phyloP scores from a whole-genome alignment of 1,140 invertebrate genomes.

The Lerema accius region DNA sequence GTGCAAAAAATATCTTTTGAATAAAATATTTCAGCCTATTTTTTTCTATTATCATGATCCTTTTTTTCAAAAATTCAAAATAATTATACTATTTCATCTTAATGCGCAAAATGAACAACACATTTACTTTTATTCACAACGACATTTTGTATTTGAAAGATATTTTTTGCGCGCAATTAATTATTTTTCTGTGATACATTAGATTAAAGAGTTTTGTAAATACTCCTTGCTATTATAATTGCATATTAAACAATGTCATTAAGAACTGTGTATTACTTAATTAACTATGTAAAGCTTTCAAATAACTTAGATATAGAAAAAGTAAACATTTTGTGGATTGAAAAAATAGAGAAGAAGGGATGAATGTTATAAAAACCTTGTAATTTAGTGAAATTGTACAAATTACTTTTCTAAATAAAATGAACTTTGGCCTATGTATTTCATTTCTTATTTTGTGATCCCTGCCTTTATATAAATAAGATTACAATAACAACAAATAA shows the following conservation, averaged over 20 bases:
- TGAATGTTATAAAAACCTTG: conserved; percentile 53
- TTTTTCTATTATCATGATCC: neutral
- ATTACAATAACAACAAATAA: no score
- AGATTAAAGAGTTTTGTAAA: conserved; percentile 76
- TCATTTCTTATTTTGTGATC: conserved; percentile 34
- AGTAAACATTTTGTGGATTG: conserved; percentile 58
- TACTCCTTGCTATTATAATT: conserved; percentile 52
- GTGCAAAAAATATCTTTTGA: conserved; percentile 35
- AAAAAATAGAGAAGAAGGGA: conserved; percentile 52
- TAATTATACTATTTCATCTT: no score
- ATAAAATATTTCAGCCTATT: neutral
- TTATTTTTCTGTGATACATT: conserved; percentile 81
- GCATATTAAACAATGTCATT: conserved; percentile 50
- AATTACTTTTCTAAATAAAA: conserved; percentile 80
- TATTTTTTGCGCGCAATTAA: conserved; percentile 56
- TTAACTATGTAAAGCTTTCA: conserved; percentile 62
- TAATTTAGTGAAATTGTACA: conserved; percentile 78
- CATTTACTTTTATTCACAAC: no score
- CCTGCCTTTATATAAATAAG: neutral
- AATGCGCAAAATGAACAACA: no score
- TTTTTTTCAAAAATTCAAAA: no score
- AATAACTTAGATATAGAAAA: conserved; percentile 54
- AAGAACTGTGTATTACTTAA: conserved; percentile 44
- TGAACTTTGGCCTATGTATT: conserved; percentile 78
- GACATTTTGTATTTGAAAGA: conserved; percentile 36